Base-by-base conservation (phyloP, 2,797 vertebrate genomes). In the Pseudochirops cupreus region DNA sequence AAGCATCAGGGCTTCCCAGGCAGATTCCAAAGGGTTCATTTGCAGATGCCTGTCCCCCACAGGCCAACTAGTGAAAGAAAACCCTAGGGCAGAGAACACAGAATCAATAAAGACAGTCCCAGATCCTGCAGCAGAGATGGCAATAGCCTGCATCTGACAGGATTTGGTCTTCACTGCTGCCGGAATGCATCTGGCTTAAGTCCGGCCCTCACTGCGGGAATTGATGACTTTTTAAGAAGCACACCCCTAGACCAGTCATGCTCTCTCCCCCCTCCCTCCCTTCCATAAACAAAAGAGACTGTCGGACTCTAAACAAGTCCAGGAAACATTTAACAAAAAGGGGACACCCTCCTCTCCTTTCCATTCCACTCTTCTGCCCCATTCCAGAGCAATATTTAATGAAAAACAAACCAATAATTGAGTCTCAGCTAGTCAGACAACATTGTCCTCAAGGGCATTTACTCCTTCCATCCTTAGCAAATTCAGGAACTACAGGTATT, bases 151-250 rank as follows among this genome's bases (percentile, higher is more conserved):
- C 74, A 50, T 87, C 39, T 87, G 74, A 87, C 74, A 87, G 74
- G 39, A 87, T 87, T 87, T 87, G 39, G 74, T 87, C 74, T 50
- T 87, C 74, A 4, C 74, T 26, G 74, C 74, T 87, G 74, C 74
- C 74, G 74, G 39, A 87, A 87, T 87, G 39, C 74, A 87, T 87
- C 74, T 87, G 74, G 74, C 74, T 87, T 87, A 87, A 50, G 74
- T 87, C 74, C 74, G 74, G 74, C 74, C 74, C 74, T 87, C 74
- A 87, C 74, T 87, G 74, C 74, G 74, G 74, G 74, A 87, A 87
- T 87, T 87, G 74, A 87, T 87, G 74, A 87, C 74, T 87, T 87
- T 87, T 87, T 87, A 87, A 50, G 74, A 87, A 87, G 74, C 74
- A 87, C 74, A 46, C 74, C 74, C 74, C 74, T 26, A 82, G 39